phyloP scores from a whole-genome alignment of 2,888 invertebrate species.

The Oxyteleia sp. region DNA sequence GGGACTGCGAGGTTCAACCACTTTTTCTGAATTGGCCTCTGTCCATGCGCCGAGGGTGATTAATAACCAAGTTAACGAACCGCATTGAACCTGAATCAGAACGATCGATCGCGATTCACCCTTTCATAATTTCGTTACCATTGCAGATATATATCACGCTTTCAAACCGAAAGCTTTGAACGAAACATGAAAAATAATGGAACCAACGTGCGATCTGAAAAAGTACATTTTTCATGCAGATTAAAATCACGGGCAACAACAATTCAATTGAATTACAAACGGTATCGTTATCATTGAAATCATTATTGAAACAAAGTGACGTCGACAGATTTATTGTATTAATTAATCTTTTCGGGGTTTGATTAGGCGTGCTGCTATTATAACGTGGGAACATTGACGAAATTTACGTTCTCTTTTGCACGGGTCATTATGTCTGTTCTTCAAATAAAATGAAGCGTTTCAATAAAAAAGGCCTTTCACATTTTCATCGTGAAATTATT shows the following conservation, averaged over 20 bases:
- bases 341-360: slow-evolving; percentile 35
- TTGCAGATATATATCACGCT: slow-evolving; percentile 69
- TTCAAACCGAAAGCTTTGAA: slow-evolving; percentile 64
- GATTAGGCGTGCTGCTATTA: slow-evolving; percentile 3
- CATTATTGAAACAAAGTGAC: slow-evolving; percentile 59
- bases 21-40: slow-evolving; percentile 82
- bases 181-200: slow-evolving; percentile 65
- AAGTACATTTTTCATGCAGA: slow-evolving; percentile 64
- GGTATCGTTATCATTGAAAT: slow-evolving; percentile 56
- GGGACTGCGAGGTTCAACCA: slow-evolving; percentile 75
- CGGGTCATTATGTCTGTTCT: background rate
- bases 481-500: background rate
- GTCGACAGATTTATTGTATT: slow-evolving; percentile 40
- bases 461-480: background rate
- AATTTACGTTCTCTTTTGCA: background rate
- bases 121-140: slow-evolving; percentile 74
- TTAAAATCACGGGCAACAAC: slow-evolving; percentile 63
- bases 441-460: background rate
- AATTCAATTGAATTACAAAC: slow-evolving; percentile 64
- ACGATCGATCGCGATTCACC: slow-evolving; percentile 72
- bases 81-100: slow-evolving; percentile 79
- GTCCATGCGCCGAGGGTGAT: slow-evolving; percentile 81
- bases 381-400: background rate
- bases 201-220: slow-evolving; percentile 47
- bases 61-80: slow-evolving; percentile 83